These are phyloP conservation scores for Sisor rabdophorus DNA, from an alignment of 2,113 vertebrate genomes.

Conservation along the genomic window DNA sequence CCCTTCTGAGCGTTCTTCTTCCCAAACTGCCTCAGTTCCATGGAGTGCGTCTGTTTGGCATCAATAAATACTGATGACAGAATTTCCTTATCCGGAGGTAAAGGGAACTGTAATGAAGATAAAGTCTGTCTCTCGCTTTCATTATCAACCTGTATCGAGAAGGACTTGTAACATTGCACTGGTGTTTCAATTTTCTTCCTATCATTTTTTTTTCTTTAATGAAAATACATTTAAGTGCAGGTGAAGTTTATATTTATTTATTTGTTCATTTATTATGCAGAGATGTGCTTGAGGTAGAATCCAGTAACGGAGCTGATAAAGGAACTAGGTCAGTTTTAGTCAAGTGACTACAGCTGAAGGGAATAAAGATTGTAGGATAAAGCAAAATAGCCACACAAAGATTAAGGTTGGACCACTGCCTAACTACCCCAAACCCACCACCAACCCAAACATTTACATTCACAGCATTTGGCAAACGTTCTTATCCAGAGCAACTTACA, in stretches of 20 bases:
- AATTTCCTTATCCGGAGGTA: background rate
- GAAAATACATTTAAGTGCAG: slow-evolving; percentile 3
- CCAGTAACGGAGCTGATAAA: background rate
- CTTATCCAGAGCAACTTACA: too few species aligned
- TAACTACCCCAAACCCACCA: too few species aligned
- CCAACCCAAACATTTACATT: too few species aligned
- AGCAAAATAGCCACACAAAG: background rate
- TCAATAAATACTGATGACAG: slow-evolving; percentile 85
- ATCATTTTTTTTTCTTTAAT: background rate
- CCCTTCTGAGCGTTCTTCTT: slow-evolving; percentile 83
- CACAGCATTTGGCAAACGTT: too few species aligned
- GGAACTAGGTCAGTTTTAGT: background rate
- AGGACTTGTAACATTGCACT: background rate
- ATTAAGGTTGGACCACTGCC: background rate
- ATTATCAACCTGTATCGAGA: background rate
- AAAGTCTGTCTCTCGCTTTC: background rate
- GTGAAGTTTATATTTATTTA: slow-evolving; percentile 18
- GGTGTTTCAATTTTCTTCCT: background rate
- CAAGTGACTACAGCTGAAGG: background rate
- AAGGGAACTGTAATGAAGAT: slow-evolving; percentile 29
- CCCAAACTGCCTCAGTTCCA: slow-evolving; percentile 94
- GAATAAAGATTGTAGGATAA: background rate
- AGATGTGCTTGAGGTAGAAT: background rate
- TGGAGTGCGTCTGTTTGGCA: slow-evolving; percentile 87
- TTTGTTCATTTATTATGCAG: background rate